Conservation (phyloP, 2,797 vertebrate species). For the Sebastes reedi region DNA sequence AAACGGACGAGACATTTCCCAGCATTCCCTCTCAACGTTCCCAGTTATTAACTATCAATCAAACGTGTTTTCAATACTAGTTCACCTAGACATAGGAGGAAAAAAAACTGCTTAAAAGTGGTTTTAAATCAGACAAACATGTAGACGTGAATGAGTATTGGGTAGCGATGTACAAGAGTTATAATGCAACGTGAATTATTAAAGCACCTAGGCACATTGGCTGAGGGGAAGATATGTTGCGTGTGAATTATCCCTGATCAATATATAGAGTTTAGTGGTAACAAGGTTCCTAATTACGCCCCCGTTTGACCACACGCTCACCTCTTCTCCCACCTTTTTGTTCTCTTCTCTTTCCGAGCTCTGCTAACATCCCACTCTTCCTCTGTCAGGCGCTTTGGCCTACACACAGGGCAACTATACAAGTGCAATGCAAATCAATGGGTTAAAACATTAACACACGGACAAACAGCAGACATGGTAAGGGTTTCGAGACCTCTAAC, state of each 20-base stretch:
- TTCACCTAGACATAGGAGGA: neutral
- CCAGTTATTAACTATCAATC: conserved; percentile 20
- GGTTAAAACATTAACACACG: conserved; percentile 60
- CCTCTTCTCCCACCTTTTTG: conserved; percentile 65
- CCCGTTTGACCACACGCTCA: conserved; percentile 66
- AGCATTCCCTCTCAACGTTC: conserved; percentile 1
- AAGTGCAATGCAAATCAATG: conserved; percentile 68
- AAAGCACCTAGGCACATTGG: conserved; percentile 43
- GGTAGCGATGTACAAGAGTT: conserved; percentile 21
- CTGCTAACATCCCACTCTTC: conserved; percentile 62
- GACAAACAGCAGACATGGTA: conserved; percentile 61
- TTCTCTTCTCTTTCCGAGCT: conserved; percentile 51
- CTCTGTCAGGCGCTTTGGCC: conserved; percentile 63
- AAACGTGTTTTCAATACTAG: conserved; percentile 4
- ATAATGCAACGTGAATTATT: conserved; percentile 65
- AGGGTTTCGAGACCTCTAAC: conserved; percentile 67
- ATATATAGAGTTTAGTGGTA: conserved; percentile 71
- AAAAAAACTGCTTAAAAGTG: neutral
- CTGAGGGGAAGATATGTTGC: conserved; percentile 55
- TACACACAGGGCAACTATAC: conserved; percentile 50
- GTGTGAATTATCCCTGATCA: conserved; percentile 72
- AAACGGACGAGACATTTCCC: conserved; percentile 7
- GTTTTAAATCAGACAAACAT: conserved; percentile 22
- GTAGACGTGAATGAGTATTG: conserved; percentile 20
- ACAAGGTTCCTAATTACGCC: conserved; percentile 73